Percentiles rank a stretch among this genome's conserved stretches.
Evolutionary conservation across 2,113 vertebrate species (phyloP).

Genomic region (Prunella himalayana): DNA sequence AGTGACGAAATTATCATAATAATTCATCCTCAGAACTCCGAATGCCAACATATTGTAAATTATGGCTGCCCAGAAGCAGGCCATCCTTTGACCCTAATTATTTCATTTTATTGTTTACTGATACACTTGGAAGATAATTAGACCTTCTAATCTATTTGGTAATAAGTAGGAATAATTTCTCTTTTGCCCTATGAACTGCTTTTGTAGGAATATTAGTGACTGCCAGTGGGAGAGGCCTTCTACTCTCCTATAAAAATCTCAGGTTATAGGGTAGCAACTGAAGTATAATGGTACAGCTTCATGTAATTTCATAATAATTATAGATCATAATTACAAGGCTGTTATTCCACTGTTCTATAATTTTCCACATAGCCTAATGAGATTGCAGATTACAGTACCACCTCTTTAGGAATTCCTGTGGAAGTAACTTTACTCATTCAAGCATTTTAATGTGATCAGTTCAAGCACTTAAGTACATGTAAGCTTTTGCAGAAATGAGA

Average conservation of each 20-base stretch:
- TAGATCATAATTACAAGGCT: neutral
- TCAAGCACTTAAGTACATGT: neutral
- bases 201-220: constrained; percentile 51
- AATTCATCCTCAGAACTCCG: neutral
- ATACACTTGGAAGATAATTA: constrained; percentile 2
- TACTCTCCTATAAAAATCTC: neutral
- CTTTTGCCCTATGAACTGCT: neutral
- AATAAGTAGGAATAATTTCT: constrained; percentile 50
- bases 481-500: neutral
- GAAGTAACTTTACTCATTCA: neutral
- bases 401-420: rapidly evolving
- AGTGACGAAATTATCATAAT: neutral
- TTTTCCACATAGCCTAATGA: neutral
- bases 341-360: neutral
- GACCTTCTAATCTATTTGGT: constrained; percentile 37
- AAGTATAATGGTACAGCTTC: neutral
- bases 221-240: neutral
- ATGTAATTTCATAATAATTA: neutral
- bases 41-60: neutral
- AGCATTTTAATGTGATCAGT: neutral
- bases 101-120: constrained; percentile 35
- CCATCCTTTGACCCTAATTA: constrained; percentile 48
- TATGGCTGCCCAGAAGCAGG: constrained; percentile 1
- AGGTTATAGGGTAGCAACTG: neutral
- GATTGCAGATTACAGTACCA: neutral